Conservation (phyloP, 2,888 invertebrate species). For the Xestobium rufovillosum region DNA sequence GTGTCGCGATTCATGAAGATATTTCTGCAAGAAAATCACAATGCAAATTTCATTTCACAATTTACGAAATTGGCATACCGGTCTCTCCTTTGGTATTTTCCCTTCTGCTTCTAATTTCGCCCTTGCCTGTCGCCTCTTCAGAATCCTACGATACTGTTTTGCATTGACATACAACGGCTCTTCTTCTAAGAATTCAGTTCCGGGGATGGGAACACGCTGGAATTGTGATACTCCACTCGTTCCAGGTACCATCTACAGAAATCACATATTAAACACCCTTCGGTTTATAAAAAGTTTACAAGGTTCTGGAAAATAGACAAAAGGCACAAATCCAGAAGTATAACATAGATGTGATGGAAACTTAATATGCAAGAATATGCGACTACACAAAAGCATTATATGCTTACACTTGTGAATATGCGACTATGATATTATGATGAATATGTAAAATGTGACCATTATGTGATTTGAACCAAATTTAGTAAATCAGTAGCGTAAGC, state of each 20-base stretch:
- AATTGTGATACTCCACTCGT: conserved; percentile 45
- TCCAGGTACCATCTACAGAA: conserved; percentile 55
- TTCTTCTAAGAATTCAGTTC: conserved; percentile 69
- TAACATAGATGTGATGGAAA: too few relatives aligned
- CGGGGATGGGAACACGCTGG: conserved; percentile 54
- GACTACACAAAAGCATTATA: too few relatives aligned
- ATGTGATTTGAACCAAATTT: too few relatives aligned
- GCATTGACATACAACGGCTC: conserved; percentile 98
- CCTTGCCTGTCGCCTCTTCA: conserved; percentile 88
- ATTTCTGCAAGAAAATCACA: conserved; percentile 60
- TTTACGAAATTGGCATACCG: conserved; percentile 49
- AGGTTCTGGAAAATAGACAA: too few relatives aligned
- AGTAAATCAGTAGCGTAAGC: too few relatives aligned
- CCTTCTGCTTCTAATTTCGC: conserved; percentile 92
- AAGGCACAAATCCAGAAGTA: too few relatives aligned
- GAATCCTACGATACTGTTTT: conserved; percentile 92
- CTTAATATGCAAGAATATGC: too few relatives aligned
- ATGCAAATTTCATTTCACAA: neutral
- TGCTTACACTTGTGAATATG: too few relatives aligned
- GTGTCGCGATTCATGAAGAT: conserved; percentile 95
- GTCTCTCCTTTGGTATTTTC: conserved; percentile 93
- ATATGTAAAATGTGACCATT: too few relatives aligned
- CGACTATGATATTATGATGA: too few relatives aligned
- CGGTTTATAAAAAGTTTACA: too few relatives aligned
- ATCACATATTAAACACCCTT: too few relatives aligned